Base-by-base conservation (phyloP, 2,888 invertebrate genomes). In the Drosophila conformis region DNA sequence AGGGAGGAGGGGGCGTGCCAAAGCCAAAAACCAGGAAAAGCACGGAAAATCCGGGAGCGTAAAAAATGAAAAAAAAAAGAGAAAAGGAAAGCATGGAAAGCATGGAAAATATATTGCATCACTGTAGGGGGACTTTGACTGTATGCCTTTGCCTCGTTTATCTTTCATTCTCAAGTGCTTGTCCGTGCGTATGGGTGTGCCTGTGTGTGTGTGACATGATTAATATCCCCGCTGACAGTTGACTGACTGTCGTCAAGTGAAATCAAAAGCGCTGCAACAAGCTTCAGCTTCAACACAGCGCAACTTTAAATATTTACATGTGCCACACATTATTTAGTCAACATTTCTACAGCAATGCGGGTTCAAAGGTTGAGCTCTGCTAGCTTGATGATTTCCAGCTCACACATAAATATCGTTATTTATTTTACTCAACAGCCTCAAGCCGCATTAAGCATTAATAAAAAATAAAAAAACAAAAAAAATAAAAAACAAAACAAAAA, bases 211-310 rank as follows among this genome's bases (percentile, higher is more conserved):
- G 67, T 91, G 91, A 91, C 91, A 91, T 91, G 91, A 91, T 91
- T 91, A 91, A 91, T 91, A 80, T 78, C 73, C 78, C 80, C 87
- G 91, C 89, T 91, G 91, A 91, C 91, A 90, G 89, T 86, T 82
- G 87, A 87, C 90, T 88, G 87, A 88, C 83, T 88, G 73, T 82
- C 83, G 79, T 87, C 89, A 85, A 85, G 83, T 89, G 86, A 85
- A 85, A 85, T 87, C 89, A 87, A 87, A 85, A 87, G 85, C 87
- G 76, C 59, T 54, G 66, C 60, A 52, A 49, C 51, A 64, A 71
- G 66, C 53, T 63, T 71, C 52, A 75, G 40, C 60, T 57, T 60
- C 31, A 29, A 33, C 56, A 25, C 15, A 21, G 38, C 18, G 67
- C 40, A 60, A 76, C 71, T 76, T 80, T 76, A 76, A 78, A 42